Percentiles rank a stretch among this genome's conserved stretches.
phyloP scores from a whole-genome alignment of 2,888 invertebrate genomes.

The Leptinotarsa haldemani region DNA sequence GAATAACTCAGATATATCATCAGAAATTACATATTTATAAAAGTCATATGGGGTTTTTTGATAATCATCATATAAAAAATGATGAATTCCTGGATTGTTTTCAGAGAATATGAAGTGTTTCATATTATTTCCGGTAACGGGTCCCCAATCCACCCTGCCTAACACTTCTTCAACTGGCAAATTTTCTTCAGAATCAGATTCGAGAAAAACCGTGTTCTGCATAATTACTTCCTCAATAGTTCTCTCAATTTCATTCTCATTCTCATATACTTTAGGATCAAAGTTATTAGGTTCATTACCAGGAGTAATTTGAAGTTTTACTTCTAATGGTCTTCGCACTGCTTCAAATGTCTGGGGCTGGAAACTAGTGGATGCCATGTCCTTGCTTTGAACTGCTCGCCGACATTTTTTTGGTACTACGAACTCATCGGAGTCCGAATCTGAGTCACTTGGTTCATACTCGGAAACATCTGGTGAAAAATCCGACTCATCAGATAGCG shows the following conservation, averaged over 20 bases:
- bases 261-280: neutral
- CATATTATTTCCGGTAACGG: neutral
- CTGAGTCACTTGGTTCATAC: neutral
- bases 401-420: neutral
- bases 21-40: constrained; percentile 17
- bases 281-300: neutral
- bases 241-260: neutral
- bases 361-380: constrained; percentile 8
- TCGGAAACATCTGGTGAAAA: neutral
- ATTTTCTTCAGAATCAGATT: neutral
- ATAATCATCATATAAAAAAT: neutral
- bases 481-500: neutral
- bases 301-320: neutral
- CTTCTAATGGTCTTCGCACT: neutral
- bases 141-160: neutral
- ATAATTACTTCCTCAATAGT: neutral
- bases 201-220: neutral
- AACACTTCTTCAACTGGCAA: neutral
- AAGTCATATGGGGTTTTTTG: constrained; percentile 26
- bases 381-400: neutral
- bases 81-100: neutral
- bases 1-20: constrained; percentile 26
- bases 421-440: neutral
- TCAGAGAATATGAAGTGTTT: neutral
- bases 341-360: neutral